Evolutionary conservation across 2,888 invertebrate species (phyloP).

Genomic region (Apodemia zela): DNA sequence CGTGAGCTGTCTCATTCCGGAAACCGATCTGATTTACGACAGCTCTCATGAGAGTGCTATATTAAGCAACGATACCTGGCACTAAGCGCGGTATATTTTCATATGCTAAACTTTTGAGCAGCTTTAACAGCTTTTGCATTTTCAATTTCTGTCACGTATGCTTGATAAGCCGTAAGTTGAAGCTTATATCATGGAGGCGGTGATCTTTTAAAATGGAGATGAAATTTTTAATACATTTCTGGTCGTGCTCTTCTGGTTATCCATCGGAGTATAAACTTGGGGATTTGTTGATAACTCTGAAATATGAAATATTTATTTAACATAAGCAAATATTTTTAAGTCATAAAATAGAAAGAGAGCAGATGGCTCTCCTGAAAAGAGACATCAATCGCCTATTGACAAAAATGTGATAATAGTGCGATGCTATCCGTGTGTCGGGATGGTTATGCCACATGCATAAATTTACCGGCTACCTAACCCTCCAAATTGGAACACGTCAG

Average conservation of each 20-base stretch:
- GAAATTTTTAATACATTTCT: conserved; percentile 4
- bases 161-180: conserved; percentile 1
- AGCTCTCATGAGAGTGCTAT: background rate
- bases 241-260: background rate
- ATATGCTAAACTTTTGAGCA: background rate
- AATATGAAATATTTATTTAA: too few species aligned
- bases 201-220: background rate
- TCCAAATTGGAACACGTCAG: too few species aligned
- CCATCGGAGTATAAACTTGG: background rate
- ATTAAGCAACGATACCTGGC: background rate
- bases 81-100: conserved; percentile 7
- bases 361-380: too few species aligned
- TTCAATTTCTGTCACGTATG: conserved; percentile 11
- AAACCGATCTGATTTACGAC: conserved; percentile 11
- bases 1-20: background rate
- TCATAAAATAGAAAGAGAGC: too few species aligned
- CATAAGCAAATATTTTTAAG: too few species aligned
- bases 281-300: background rate
- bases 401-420: too few species aligned
- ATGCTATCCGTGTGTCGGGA: too few species aligned
- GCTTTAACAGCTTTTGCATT: background rate
- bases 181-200: background rate
- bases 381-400: too few species aligned
- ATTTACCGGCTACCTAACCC: too few species aligned
- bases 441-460: too few species aligned